Evolutionary conservation across 2,113 vertebrate species (phyloP).

Genomic region (Dinomys branickii): DNA sequence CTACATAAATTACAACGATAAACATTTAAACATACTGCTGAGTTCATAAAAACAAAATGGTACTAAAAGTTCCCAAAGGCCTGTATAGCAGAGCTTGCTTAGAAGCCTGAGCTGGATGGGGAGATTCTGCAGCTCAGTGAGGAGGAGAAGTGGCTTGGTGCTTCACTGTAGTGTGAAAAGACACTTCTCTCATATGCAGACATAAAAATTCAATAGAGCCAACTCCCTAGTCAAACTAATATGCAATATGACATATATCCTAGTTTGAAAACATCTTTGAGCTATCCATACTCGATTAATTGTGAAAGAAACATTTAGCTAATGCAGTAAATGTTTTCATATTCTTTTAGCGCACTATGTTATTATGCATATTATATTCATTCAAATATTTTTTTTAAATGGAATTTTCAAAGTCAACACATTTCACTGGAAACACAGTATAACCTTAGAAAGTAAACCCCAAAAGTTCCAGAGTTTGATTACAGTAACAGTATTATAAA

Average conservation of each 20-base stretch:
- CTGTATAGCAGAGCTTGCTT: neutral
- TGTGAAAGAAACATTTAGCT: neutral
- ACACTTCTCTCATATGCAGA: neutral
- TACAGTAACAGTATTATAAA: neutral
- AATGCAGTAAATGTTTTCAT: neutral
- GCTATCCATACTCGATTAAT: neutral
- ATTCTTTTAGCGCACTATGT: neutral
- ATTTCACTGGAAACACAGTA: neutral
- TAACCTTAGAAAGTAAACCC: neutral
- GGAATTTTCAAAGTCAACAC: neutral
- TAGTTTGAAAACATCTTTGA: neutral
- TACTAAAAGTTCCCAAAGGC: neutral
- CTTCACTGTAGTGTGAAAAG: neutral
- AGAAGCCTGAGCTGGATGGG: too few species aligned
- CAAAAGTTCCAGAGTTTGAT: neutral
- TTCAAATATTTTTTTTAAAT: neutral
- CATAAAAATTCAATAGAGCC: neutral
- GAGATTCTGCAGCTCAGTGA: neutral
- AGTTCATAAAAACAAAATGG: neutral
- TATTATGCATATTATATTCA: neutral
- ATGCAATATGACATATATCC: neutral
- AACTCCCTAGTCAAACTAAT: neutral
- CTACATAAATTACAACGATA: neutral
- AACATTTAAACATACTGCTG: neutral
- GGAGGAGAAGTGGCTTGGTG: rapidly evolving